These are phyloP conservation scores for Anticlea derivata DNA, from an alignment of 2,888 invertebrate genomes.

Conservation along the genomic window DNA sequence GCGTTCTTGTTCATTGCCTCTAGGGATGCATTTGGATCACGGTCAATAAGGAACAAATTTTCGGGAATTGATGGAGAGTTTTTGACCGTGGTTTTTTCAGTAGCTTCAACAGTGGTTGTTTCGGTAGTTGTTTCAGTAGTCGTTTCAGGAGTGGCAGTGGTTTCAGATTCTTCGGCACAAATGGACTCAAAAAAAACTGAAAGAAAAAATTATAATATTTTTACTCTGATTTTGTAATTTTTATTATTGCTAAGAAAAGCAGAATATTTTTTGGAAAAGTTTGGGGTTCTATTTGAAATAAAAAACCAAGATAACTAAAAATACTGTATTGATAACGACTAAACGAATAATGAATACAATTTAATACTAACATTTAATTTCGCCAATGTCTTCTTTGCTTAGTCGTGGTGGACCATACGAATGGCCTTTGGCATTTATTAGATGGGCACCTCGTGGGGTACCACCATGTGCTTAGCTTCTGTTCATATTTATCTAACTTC, in stretches of 20 bases:
- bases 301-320: background rate
- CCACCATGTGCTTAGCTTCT: background rate
- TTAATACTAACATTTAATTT: slow-evolving; percentile 23
- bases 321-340: background rate
- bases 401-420: slow-evolving; percentile 16
- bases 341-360: slow-evolving; percentile 3
- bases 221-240: background rate
- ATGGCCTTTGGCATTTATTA: slow-evolving; percentile 21
- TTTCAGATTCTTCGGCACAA: slow-evolving; percentile 4
- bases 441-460: slow-evolving; percentile 13
- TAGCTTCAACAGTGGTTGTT: background rate
- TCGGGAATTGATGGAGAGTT: background rate
- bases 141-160: background rate
- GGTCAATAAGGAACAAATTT: background rate
- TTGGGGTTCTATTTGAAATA: background rate
- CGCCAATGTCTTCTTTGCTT: slow-evolving; percentile 5
- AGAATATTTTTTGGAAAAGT: background rate
- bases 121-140: slow-evolving; percentile 8
- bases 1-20: background rate
- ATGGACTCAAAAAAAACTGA: slow-evolving; percentile 20
- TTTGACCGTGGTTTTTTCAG: background rate
- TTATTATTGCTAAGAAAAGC: too few species aligned
- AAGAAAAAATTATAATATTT: slow-evolving; percentile 1
- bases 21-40: background rate
- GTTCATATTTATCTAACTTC: background rate